Base-by-base conservation (phyloP, 2,888 invertebrate species). In the Heliconius hortense region DNA sequence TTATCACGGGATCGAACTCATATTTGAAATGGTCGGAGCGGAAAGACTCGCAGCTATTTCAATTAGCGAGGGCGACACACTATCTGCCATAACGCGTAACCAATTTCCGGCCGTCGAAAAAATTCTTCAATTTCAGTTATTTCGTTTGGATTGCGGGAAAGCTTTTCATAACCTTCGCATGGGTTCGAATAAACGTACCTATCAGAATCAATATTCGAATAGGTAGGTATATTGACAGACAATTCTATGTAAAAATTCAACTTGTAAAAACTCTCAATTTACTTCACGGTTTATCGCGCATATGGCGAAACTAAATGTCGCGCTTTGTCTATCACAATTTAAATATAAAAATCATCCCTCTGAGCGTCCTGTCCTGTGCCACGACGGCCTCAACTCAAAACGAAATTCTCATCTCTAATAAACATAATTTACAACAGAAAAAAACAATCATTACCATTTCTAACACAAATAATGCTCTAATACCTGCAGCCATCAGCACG, bases 21-120 rank as follows among this genome's bases (percentile, higher is more conserved):
- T 72, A 76, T 77, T 78, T 31, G 78, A 35, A 10, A 64, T 68
- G 68, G 59, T 24, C 62, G 43, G 62, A 72, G 70, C 28, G 70
- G 68, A 74, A 74, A 67, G 43, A 72, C 73, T 73, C 73, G 66
- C 74, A 75, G 78, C 76, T 78, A 77, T 78, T 79, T 78, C 77
- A 80, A 79, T 81, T 79, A 81, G 77, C 72, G 79, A 72, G 48
- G 67, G 63, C 76, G 78, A 71, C 67, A 77, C 74, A 79, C 78
- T 78, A 76, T 76, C 77, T 66, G 75, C 73, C 72, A 73, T 76
- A 73, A 78, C n/a, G 69, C 76, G 75, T 76, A 77, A 76, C 78
- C 77, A 79, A 81, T 80, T 79, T 79, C 78, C 79, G 78, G 73
- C 31, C 68, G 70, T 72, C 74, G 76, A 79, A 79, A 80, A n/a